Evolutionary conservation across 2,113 vertebrate species (phyloP).

Genomic region (mouse (Mus musculus)): DNA sequence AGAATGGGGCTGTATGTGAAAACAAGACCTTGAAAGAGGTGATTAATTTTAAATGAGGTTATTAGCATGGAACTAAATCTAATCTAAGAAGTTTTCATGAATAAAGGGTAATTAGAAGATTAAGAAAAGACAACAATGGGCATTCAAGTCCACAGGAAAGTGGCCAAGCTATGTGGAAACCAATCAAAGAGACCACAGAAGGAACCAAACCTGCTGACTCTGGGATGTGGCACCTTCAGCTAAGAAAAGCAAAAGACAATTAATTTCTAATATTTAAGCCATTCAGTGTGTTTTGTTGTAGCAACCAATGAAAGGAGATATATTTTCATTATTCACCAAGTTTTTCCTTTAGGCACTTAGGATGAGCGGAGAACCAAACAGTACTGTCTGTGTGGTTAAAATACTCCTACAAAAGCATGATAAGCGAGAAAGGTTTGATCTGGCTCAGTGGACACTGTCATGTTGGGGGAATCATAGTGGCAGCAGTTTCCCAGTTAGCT

Average conservation of each 20-base stretch:
- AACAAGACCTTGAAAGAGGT: not conserved
- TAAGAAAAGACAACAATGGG: not conserved
- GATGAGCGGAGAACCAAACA: not conserved
- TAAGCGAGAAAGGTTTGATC: not conserved
- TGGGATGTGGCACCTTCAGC: not conserved
- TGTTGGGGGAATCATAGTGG: no score
- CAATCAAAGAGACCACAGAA: not conserved
- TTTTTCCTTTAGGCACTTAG: not conserved
- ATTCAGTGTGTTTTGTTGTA: not conserved
- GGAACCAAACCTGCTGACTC: not conserved
- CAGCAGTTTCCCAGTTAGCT: no score
- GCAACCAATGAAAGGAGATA: not conserved
- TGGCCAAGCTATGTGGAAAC: not conserved
- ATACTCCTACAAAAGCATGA: not conserved
- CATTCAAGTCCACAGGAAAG: not conserved
- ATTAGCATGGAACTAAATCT: not conserved
- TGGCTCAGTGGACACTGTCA: no score
- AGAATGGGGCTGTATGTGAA: not conserved
- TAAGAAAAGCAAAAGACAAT: not conserved
- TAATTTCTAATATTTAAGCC: not conserved
- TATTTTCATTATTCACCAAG: not conserved
- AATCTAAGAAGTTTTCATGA: not conserved
- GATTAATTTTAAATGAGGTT: not conserved
- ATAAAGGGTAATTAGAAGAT: not conserved
- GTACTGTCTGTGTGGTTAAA: not conserved